Percentiles rank a stretch among this genome's conserved stretches.
Conservation (phyloP, 2,888 invertebrate species). For the Orthosia gothica region DNA sequence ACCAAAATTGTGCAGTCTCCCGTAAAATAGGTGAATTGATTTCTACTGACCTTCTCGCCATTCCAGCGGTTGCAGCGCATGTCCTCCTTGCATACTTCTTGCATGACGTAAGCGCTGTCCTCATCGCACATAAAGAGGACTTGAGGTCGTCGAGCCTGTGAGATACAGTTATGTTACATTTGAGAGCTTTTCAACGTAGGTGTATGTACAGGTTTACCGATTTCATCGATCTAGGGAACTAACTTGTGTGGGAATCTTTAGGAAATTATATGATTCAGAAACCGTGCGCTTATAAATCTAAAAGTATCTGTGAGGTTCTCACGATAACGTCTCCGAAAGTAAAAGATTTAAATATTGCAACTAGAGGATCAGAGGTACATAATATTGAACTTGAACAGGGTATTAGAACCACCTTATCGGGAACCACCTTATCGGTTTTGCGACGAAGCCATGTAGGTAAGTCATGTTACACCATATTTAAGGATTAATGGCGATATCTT, state of each 20-base stretch:
- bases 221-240: not conserved
- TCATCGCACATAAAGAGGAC: slow-evolving; percentile 94
- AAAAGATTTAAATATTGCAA: not conserved
- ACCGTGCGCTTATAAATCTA: not conserved
- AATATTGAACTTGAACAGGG: too few species aligned
- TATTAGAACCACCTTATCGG: not conserved
- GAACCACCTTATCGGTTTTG: slow-evolving; percentile 7
- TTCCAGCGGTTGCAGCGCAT: slow-evolving; percentile 94
- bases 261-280: not conserved
- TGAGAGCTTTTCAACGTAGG: slow-evolving; percentile 4
- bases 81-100: slow-evolving; percentile 94
- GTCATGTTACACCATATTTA: slow-evolving; percentile 5
- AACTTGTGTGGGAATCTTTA: slow-evolving; percentile 11
- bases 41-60: slow-evolving; percentile 86
- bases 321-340: too few species aligned
- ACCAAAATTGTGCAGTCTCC: not conserved
- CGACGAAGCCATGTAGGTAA: slow-evolving; percentile 15
- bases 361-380: not conserved
- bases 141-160: slow-evolving; percentile 91
- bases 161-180: slow-evolving; percentile 18
- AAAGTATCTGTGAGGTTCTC: not conserved
- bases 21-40: not conserved
- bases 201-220: not conserved
- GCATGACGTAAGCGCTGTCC: slow-evolving; percentile 93
- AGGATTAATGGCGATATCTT: slow-evolving; percentile 13